These are phyloP conservation scores for Idaea dimidiata DNA, from an alignment of 2,888 invertebrate genomes.

Conservation along the genomic window DNA sequence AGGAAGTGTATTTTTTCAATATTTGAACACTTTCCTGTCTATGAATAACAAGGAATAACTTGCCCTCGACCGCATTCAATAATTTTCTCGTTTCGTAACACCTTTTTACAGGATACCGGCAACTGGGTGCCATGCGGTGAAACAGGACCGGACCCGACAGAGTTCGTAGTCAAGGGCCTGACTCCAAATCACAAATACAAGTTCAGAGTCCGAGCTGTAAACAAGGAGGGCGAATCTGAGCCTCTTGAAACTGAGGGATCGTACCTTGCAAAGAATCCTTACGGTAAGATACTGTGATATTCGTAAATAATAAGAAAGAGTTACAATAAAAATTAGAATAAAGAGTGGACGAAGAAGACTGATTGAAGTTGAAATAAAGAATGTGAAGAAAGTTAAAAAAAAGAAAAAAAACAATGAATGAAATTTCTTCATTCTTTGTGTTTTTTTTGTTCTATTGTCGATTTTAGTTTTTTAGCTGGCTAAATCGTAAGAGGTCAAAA, in stretches of 20 bases:
- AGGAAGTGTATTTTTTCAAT: too few species aligned
- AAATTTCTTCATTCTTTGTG: too few species aligned
- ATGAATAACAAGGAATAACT: background rate
- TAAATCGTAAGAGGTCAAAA: background rate
- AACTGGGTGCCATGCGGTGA: constrained; percentile 98
- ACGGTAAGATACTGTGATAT: constrained; percentile 80
- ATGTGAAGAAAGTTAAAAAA: too few species aligned
- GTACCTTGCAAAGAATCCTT: constrained; percentile 97
- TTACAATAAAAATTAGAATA: too few species aligned
- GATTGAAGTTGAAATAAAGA: too few species aligned
- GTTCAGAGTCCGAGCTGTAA: constrained; percentile 97
- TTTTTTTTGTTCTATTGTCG: background rate
- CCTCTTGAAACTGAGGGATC: constrained; percentile 94
- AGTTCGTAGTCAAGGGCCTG: constrained; percentile 92
- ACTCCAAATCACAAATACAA: constrained; percentile 98
- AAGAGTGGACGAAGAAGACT: too few species aligned
- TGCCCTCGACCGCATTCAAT: background rate
- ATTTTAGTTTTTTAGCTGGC: background rate
- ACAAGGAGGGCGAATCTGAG: constrained; percentile 98
- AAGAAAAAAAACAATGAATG: too few species aligned
- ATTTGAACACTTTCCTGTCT: too few species aligned
- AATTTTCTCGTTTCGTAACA: background rate
- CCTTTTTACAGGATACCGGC: constrained; percentile 85
- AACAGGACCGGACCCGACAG: constrained; percentile 89
- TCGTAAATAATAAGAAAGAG: too few species aligned